Evolutionary conservation across 2,113 vertebrate species (phyloP).

Genomic region (Pterocles gutturalis): DNA sequence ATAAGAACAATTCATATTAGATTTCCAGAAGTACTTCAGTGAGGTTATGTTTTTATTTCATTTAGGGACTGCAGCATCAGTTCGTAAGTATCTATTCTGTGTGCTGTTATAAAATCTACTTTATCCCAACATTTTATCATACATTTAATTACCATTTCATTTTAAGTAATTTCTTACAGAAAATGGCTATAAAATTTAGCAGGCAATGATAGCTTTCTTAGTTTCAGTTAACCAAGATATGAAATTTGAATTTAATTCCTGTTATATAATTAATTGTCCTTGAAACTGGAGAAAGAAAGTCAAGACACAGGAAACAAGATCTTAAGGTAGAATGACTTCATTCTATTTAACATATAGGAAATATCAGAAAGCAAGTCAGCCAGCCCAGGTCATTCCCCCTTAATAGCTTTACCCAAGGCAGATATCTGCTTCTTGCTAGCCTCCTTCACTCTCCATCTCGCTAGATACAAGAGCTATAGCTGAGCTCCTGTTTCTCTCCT

Average conservation of each 20-base stretch:
- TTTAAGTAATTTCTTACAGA: not conserved
- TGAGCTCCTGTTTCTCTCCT: not conserved
- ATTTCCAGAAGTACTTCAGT: not conserved
- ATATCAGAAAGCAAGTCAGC: not conserved
- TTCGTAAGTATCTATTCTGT: not conserved
- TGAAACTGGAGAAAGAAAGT: not conserved
- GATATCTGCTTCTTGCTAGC: not conserved
- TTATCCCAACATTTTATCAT: not conserved
- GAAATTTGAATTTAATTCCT: slow-evolving; percentile 22
- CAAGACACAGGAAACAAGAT: not conserved
- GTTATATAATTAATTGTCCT: slow-evolving; percentile 30
- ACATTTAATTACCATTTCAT: slow-evolving; percentile 42
- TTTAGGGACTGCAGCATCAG: not conserved
- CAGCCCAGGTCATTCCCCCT: not conserved
- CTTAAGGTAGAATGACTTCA: not conserved
- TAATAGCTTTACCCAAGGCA: not conserved
- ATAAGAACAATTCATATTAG: not conserved
- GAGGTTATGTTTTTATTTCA: not conserved
- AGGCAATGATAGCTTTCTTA: slow-evolving; percentile 34
- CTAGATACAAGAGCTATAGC: not conserved
- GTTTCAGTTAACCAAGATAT: slow-evolving; percentile 45
- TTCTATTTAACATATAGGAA: not conserved
- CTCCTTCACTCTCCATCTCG: not conserved
- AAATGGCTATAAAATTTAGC: slow-evolving; percentile 45
- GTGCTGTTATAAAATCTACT: not conserved